A percentile compares a stretch with the other conserved stretches of the same genome.
Conservation (phyloP, 2,888 invertebrate genomes). For the Trisateles emortualis region DNA sequence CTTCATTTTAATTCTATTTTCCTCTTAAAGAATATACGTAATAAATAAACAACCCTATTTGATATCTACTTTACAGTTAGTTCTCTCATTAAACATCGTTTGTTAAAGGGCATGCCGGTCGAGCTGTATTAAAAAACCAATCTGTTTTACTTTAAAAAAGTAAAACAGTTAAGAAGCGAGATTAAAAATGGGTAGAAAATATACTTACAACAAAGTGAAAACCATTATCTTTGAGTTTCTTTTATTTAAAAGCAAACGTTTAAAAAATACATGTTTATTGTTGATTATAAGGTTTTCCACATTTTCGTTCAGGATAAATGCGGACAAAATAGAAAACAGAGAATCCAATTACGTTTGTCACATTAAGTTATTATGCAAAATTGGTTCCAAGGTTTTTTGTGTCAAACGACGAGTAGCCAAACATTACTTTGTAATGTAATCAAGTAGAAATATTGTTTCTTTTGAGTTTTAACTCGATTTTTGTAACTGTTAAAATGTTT, state of each 20-base stretch:
- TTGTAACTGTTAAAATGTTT: slow-evolving; percentile 10
- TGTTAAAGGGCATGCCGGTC: too few species aligned
- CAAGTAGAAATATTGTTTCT: slow-evolving; percentile 49
- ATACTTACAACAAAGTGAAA: neutral
- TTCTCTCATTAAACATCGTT: too few species aligned
- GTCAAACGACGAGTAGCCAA: slow-evolving; percentile 58
- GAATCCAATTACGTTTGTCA: slow-evolving; percentile 78
- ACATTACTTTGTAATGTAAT: slow-evolving; percentile 49
- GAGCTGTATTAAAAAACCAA: too few species aligned
- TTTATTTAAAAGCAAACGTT: slow-evolving; percentile 2
- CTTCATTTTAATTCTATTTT: too few species aligned
- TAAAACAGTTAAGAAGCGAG: neutral
- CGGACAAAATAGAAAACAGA: slow-evolving; percentile 63
- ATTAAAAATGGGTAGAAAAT: neutral
- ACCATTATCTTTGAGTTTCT: neutral
- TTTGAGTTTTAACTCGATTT: slow-evolving; percentile 36
- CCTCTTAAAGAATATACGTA: too few species aligned
- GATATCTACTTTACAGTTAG: too few species aligned
- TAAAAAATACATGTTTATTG: slow-evolving; percentile 33
- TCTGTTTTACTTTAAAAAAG: too few species aligned
- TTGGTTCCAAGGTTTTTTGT: slow-evolving; percentile 72
- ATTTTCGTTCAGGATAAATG: slow-evolving; percentile 39
- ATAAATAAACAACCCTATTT: too few species aligned
- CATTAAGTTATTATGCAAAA: slow-evolving; percentile 82
- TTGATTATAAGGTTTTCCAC: slow-evolving; percentile 29